These are phyloP conservation scores for Hyppa rectilinea DNA, from an alignment of 2,888 invertebrate species.

Conservation along the genomic window DNA sequence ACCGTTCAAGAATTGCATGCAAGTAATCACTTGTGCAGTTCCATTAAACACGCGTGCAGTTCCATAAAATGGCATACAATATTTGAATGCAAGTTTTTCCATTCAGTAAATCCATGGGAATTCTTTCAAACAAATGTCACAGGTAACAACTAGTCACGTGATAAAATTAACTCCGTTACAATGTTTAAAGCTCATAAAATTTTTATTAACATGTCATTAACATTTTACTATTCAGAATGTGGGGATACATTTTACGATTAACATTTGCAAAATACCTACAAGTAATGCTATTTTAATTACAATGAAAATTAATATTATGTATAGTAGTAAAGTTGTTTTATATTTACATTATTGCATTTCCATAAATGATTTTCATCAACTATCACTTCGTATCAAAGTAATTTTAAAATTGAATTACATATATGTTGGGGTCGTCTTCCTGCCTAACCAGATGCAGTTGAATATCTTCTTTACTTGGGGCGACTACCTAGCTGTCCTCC, in stretches of 20 bases:
- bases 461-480: not conserved
- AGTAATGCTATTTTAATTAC: conserved; percentile 4
- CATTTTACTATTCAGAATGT: conserved; percentile 11
- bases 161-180: conserved; percentile 9
- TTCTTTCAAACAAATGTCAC: too few species aligned
- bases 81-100: too few species aligned
- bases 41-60: too few species aligned
- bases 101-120: too few species aligned
- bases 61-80: too few species aligned
- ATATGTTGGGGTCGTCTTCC: not conserved
- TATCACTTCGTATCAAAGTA: not conserved
- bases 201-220: conserved; percentile 20
- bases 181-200: conserved; percentile 13
- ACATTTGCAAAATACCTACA: conserved; percentile 10
- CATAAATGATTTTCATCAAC: not conserved
- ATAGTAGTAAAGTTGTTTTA: not conserved
- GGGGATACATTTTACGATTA: conserved; percentile 20
- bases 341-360: not conserved
- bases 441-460: not conserved
- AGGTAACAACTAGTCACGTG: not conserved
- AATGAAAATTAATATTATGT: not conserved
- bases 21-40: too few species aligned
- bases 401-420: too few species aligned
- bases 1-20: too few species aligned
- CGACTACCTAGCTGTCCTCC: not conserved